phyloP scores from a whole-genome alignment of 1,140 invertebrate species.

The Lepidotrigona ventralis region DNA sequence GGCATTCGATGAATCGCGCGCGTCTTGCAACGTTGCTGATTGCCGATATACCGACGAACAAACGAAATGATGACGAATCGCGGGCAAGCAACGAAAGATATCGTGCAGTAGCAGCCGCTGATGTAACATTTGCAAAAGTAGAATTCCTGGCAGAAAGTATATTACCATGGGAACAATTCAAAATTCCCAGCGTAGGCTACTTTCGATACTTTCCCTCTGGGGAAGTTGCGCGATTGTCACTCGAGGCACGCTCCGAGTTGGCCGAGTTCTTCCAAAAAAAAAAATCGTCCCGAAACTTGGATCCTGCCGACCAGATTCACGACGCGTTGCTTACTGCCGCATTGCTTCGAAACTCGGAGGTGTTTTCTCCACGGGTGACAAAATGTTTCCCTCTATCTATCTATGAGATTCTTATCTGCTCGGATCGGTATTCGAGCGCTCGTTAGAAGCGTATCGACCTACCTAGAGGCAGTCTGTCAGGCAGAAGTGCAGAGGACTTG shows the following conservation, averaged over 20 bases:
- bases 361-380: background rate
- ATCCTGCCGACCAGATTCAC: background rate
- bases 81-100: no score
- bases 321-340: slow-evolving; percentile 21
- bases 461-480: background rate
- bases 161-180: background rate
- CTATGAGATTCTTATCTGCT: background rate
- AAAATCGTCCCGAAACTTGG: slow-evolving; percentile 13
- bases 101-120: background rate
- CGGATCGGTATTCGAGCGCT: background rate
- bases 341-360: background rate
- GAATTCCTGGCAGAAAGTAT: background rate
- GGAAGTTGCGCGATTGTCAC: slow-evolving; percentile 22
- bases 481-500: background rate
- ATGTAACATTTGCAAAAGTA: background rate
- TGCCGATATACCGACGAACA: background rate
- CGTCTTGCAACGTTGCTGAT: background rate
- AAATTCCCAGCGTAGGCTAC: slow-evolving; percentile 37
- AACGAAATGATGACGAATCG: background rate
- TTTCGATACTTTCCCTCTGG: slow-evolving; percentile 49
- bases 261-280: background rate
- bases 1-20: background rate
- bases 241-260: slow-evolving; percentile 41
- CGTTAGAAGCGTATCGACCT: background rate
- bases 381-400: background rate